Conservation (phyloP, 2,113 vertebrate species). For the Serilophus lunatus region DNA sequence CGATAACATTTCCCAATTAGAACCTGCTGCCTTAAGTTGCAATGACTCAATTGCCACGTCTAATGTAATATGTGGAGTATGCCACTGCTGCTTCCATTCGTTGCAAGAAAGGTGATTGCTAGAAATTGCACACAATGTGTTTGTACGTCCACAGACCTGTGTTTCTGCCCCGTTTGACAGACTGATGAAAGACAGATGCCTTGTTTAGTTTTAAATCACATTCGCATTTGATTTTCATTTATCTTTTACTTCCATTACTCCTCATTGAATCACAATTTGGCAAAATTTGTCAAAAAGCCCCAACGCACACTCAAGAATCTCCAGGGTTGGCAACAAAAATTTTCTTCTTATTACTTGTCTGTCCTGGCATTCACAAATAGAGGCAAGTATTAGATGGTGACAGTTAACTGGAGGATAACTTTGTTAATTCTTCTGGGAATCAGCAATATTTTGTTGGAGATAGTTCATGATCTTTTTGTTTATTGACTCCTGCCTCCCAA, state of each 20-base stretch:
- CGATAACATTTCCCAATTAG: constrained; percentile 39
- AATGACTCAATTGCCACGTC: neutral
- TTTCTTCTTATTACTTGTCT: neutral
- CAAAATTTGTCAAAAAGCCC: neutral
- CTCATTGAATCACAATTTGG: neutral
- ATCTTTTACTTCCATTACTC: neutral
- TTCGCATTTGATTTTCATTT: neutral
- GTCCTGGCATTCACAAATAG: neutral
- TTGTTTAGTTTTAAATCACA: neutral
- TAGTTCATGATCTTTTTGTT: neutral
- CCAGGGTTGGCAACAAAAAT: neutral
- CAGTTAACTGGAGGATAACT: neutral
- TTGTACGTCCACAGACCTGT: neutral
- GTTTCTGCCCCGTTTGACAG: constrained; percentile 23
- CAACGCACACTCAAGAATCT: neutral
- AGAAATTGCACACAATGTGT: neutral
- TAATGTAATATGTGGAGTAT: neutral
- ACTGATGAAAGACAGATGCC: constrained; percentile 1
- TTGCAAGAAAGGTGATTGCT: neutral
- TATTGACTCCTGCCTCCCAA: neutral
- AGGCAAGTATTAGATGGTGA: neutral
- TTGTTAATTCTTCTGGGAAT: neutral
- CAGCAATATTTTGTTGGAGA: neutral
- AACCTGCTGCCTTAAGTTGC: constrained; percentile 22
- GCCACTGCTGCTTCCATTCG: neutral